These are phyloP conservation scores for Acrossocheilus wenchowensis DNA, from an alignment of 2,797 vertebrate genomes.

Conservation along the genomic window DNA sequence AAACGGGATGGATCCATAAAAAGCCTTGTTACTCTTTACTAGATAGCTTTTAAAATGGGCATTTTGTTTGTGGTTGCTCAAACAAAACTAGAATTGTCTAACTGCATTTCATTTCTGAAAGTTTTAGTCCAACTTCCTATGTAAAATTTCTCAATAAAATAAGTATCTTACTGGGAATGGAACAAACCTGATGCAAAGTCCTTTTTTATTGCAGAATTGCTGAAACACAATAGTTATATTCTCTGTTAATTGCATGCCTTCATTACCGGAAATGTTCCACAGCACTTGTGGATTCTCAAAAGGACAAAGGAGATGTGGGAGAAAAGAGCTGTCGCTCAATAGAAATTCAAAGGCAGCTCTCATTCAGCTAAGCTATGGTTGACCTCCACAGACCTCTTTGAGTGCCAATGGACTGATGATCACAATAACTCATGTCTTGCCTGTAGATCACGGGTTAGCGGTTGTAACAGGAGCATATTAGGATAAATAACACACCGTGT, in stretches of 20 bases:
- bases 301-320: constrained; percentile 47
- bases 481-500: neutral
- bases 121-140: neutral
- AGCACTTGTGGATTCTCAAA: constrained; percentile 43
- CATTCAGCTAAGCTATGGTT: constrained; percentile 40
- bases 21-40: neutral
- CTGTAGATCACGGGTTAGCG: constrained; percentile 2
- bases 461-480: constrained; percentile 32
- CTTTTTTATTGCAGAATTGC: constrained; percentile 9
- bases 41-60: neutral
- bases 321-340: constrained; percentile 44
- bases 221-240: constrained; percentile 37
- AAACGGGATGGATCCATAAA: neutral
- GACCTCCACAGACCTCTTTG: constrained; percentile 52
- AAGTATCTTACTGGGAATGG: neutral
- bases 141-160: neutral
- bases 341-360: constrained; percentile 49
- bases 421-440: constrained; percentile 46
- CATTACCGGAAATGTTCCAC: constrained; percentile 35
- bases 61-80: neutral
- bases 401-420: constrained; percentile 46
- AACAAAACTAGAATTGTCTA: neutral
- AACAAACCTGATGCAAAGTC: constrained; percentile 16
- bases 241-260: constrained; percentile 11
- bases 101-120: neutral